These are phyloP conservation scores for Sinonovacula constricta DNA, from an alignment of 1,140 invertebrate genomes.

Conservation along the genomic window DNA sequence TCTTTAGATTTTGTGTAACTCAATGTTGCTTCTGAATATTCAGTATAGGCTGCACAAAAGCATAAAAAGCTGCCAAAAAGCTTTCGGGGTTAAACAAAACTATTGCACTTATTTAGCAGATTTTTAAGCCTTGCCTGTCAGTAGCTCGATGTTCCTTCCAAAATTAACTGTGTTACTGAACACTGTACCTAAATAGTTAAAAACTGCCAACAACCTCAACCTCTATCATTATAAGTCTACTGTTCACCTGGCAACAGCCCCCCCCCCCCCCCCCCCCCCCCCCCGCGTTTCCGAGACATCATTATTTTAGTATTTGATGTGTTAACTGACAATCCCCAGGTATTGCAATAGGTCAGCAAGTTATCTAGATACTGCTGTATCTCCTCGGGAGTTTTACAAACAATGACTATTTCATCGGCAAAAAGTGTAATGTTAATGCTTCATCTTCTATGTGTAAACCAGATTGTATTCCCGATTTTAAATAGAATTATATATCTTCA, in stretches of 20 bases:
- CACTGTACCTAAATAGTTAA: background rate
- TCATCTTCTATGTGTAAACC: background rate
- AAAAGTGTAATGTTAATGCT: background rate
- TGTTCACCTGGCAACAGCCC: background rate
- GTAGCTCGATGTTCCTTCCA: no score
- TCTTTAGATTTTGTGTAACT: slow-evolving; percentile 20
- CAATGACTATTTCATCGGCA: background rate
- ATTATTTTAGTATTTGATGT: no score
- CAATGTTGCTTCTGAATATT: slow-evolving; percentile 12
- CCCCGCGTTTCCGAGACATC: background rate
- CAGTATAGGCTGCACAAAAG: slow-evolving; percentile 19
- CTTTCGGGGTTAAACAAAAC: slow-evolving; percentile 1
- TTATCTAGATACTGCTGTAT: background rate
- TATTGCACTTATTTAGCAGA: background rate
- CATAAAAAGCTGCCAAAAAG: slow-evolving; percentile 3
- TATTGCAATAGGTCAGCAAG: background rate
- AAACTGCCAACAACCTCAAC: background rate
- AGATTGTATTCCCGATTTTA: background rate
- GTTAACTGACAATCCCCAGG: no score
- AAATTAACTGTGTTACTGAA: no score
- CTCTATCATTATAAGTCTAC: background rate
- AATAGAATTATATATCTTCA: no score
- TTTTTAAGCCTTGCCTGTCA: no score
- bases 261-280: background rate
- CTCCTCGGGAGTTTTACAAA: background rate